Percentiles rank a stretch among this genome's conserved stretches.
These are phyloP conservation scores for Zaprionus inermis DNA, from an alignment of 1,140 invertebrate genomes.

Conservation along the genomic window DNA sequence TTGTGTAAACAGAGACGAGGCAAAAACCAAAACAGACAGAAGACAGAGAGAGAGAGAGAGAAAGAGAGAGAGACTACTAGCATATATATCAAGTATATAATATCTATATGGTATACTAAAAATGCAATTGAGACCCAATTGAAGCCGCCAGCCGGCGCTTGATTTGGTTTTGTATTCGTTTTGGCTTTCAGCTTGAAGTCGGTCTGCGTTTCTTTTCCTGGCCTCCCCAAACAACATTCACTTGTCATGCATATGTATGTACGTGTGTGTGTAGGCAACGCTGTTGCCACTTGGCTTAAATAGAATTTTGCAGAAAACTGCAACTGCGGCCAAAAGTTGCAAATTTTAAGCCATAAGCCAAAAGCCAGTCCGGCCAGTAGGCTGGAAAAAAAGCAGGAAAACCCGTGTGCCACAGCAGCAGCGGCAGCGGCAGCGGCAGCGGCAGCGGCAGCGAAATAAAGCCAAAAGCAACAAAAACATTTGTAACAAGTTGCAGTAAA, in stretches of 20 bases:
- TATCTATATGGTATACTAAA: constrained; percentile 16
- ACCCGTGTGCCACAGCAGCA: constrained; percentile 23
- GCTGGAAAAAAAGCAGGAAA: constrained; percentile 44
- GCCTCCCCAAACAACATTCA: constrained; percentile 75
- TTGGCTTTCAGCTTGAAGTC: constrained; percentile 35
- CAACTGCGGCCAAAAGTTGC: constrained; percentile 34
- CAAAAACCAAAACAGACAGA: constrained; percentile 30
- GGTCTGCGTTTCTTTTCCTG: constrained; percentile 53
- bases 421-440: constrained; percentile 16
- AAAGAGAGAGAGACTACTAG: constrained; percentile 3
- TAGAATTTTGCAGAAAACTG: constrained; percentile 55
- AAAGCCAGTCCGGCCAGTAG: constrained; percentile 48
- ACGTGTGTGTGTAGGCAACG: constrained; percentile 41
- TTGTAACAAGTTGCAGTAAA: constrained; percentile 66
- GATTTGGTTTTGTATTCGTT: constrained; percentile 36
- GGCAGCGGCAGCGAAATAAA: constrained; percentile 21
- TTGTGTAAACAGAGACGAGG: constrained; percentile 60
- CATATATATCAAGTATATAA: constrained; percentile 14
- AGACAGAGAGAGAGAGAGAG: constrained; percentile 13
- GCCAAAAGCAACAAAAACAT: constrained; percentile 46
- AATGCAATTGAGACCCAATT: constrained; percentile 33
- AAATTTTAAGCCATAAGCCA: constrained; percentile 44
- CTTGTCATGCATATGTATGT: constrained; percentile 52
- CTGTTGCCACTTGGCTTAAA: constrained; percentile 53
- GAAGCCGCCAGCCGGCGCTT: constrained; percentile 40